phyloP scores from a whole-genome alignment of 2,888 invertebrate species.

The Pogonocherus hispidulus region DNA sequence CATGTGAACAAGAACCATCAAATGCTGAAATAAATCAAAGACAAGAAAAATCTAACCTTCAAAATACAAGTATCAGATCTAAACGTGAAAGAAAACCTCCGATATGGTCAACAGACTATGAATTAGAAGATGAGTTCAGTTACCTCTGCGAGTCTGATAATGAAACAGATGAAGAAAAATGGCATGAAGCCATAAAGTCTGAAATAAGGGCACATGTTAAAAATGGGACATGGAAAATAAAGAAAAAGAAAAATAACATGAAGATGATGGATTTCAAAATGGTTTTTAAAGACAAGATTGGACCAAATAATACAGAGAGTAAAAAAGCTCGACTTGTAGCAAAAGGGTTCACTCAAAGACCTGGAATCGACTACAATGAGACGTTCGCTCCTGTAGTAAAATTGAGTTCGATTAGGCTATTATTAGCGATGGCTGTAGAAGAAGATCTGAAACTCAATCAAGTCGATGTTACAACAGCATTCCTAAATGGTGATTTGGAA shows the following conservation, averaged over 20 bases:
- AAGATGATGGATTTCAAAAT: slow-evolving; percentile 8
- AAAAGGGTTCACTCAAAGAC: not conserved
- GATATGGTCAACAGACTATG: not conserved
- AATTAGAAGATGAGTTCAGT: not conserved
- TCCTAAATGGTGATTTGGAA: not conserved
- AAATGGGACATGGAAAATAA: slow-evolving; percentile 6
- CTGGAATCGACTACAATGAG: not conserved
- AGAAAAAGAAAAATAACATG: not conserved
- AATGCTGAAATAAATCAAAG: not conserved
- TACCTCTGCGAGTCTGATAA: not conserved
- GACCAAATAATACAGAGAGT: not conserved
- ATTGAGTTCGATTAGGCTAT: not conserved
- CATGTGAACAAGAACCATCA: too few relatives aligned
- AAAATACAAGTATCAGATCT: not conserved
- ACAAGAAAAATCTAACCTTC: not conserved
- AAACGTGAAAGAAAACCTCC: not conserved
- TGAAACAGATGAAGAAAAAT: not conserved
- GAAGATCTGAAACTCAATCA: not conserved
- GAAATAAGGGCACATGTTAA: not conserved
- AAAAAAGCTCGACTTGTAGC: slow-evolving; percentile 8
- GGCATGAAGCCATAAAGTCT: not conserved
- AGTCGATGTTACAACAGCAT: not conserved
- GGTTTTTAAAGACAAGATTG: slow-evolving; percentile 2
- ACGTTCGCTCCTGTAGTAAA: not conserved
- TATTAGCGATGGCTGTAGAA: not conserved